A percentile compares a stretch with the other conserved stretches of the same genome.
phyloP scores from a whole-genome alignment of 2,888 invertebrate species.

The Boloria euphrosyne region DNA sequence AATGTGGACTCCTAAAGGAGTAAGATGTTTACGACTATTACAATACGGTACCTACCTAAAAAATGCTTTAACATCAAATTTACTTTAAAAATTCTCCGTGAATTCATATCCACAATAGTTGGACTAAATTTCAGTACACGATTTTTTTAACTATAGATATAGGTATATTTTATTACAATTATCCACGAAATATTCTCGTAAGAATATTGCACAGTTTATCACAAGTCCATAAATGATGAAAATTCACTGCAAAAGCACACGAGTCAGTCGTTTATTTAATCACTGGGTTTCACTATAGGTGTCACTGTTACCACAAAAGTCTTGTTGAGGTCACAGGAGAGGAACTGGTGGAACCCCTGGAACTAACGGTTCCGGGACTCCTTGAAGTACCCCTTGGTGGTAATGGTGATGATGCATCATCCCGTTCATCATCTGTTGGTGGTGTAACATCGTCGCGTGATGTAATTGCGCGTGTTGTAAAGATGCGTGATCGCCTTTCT shows the following conservation, averaged over 20 bases:
- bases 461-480: slow-evolving; percentile 78
- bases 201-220: slow-evolving; percentile 72
- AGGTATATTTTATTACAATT: slow-evolving; percentile 5
- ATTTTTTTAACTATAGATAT: slow-evolving; percentile 9
- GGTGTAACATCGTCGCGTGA: slow-evolving; percentile 79
- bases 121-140: not conserved
- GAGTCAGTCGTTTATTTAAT: slow-evolving; percentile 32
- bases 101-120: not conserved
- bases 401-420: slow-evolving; percentile 80
- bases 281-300: slow-evolving; percentile 44
- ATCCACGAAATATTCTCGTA: slow-evolving; percentile 49
- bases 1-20: slow-evolving; percentile 30
- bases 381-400: slow-evolving; percentile 77
- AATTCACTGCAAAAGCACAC: slow-evolving; percentile 43
- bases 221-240: slow-evolving; percentile 50
- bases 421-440: slow-evolving; percentile 80
- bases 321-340: slow-evolving; percentile 77
- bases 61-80: slow-evolving; percentile 38
- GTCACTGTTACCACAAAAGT: slow-evolving; percentile 60
- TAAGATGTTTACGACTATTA: slow-evolving; percentile 34
- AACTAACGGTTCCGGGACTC: slow-evolving; percentile 76
- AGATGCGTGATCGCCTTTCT: slow-evolving; percentile 80
- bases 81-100: slow-evolving; percentile 2
- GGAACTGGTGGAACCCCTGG: slow-evolving; percentile 74
- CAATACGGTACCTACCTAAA: slow-evolving; percentile 34